Evolutionary conservation across 2,888 invertebrate species (phyloP).

Genomic region (Elaeidobius kamerunicus): DNA sequence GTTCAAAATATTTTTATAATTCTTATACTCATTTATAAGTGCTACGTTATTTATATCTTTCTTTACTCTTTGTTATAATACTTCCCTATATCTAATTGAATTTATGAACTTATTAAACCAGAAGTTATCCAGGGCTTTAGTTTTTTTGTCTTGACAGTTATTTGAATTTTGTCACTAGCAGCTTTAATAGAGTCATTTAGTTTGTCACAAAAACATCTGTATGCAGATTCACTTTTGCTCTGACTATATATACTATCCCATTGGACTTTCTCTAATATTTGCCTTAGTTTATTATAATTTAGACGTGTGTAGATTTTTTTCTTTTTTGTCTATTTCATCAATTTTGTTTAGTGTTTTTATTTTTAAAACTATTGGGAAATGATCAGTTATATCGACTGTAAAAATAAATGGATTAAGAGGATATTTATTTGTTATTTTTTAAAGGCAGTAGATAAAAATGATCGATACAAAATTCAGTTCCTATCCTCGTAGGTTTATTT

Average conservation of each 20-base stretch:
- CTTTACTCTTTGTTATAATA: neutral
- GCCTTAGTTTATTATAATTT: neutral
- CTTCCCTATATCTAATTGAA: neutral
- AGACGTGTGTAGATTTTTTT: neutral
- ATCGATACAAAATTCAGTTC: neutral
- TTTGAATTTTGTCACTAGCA: neutral
- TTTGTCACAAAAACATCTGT: neutral
- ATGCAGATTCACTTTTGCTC: neutral
- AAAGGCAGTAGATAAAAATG: neutral
- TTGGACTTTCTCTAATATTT: neutral
- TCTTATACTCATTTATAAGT: neutral
- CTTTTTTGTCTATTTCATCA: neutral
- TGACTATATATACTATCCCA: neutral
- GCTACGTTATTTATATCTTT: slow-evolving; percentile 1
- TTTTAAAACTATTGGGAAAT: slow-evolving; percentile 1
- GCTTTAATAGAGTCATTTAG: neutral
- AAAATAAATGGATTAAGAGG: neutral
- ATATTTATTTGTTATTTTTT: neutral
- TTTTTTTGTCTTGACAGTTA: neutral
- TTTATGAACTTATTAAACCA: slow-evolving; percentile 3
- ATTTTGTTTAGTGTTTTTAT: neutral
- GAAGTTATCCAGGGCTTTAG: slow-evolving; percentile 7
- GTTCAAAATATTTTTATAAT: slow-evolving; percentile 3
- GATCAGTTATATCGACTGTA: neutral
- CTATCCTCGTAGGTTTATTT: neutral